Conservation (phyloP, 2,888 invertebrate genomes). For the Amiota communis region DNA sequence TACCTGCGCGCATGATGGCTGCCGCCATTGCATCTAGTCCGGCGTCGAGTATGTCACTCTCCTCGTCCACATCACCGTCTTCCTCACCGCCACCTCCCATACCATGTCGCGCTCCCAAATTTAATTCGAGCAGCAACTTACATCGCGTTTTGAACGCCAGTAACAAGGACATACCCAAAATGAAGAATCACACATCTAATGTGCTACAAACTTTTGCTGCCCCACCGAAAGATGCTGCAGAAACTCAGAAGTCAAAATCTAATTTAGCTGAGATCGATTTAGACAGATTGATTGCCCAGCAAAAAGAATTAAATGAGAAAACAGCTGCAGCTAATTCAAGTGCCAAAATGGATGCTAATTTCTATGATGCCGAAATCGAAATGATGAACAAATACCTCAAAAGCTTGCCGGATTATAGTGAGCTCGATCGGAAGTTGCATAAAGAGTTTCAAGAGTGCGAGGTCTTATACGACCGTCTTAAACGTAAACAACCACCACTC, state of each 20-base stretch:
- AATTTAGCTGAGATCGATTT: constrained; percentile 55
- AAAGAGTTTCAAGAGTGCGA: constrained; percentile 73
- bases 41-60: constrained; percentile 69
- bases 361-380: constrained; percentile 73
- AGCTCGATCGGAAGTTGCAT: constrained; percentile 71
- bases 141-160: constrained; percentile 48
- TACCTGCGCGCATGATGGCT: constrained; percentile 61
- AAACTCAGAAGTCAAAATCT: background rate
- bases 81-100: constrained; percentile 70
- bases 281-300: constrained; percentile 64
- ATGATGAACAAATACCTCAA: constrained; percentile 74
- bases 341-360: constrained; percentile 68
- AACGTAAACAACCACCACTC: constrained; percentile 65
- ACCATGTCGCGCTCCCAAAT: constrained; percentile 69
- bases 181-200: background rate
- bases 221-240: background rate
- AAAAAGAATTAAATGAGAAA: constrained; percentile 64
- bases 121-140: constrained; percentile 47
- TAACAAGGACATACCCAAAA: constrained; percentile 34
- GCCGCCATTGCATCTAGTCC: constrained; percentile 65
- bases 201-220: background rate
- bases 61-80: constrained; percentile 70
- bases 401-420: constrained; percentile 73
- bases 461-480: constrained; percentile 71
- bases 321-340: constrained; percentile 60